A percentile compares a stretch with the other conserved stretches of the same genome.
Conservation (phyloP, 2,113 vertebrate species). For the Tenrec ecaudatus region DNA sequence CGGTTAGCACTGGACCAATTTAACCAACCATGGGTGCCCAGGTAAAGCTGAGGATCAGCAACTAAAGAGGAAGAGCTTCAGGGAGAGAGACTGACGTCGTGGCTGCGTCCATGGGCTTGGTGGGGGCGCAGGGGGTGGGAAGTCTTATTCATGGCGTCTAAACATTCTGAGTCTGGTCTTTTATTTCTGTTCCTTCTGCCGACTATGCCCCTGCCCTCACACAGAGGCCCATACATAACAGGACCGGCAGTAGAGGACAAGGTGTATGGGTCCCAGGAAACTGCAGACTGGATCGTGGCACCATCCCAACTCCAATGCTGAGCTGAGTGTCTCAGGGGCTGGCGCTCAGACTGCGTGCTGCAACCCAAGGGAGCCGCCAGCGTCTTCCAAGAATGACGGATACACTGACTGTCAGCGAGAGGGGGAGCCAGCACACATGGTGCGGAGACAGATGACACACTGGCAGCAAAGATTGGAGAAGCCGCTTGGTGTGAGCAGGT, state of each 20-base stretch:
- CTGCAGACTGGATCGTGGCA: neutral
- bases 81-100: too few relatives aligned
- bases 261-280: conserved; percentile 6
- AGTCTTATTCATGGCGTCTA: neutral
- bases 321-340: neutral
- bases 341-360: neutral
- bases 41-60: too few relatives aligned
- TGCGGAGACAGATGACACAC: neutral
- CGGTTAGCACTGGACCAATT: neutral
- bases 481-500: neutral
- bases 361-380: neutral
- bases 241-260: neutral
- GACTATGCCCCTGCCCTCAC: neutral
- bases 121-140: neutral
- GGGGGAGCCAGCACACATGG: neutral
- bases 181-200: conserved; percentile 48
- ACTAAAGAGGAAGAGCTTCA: too few relatives aligned
- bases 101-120: too few relatives aligned
- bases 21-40: neutral
- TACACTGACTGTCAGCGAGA: neutral
- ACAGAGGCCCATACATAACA: neutral
- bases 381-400: neutral
- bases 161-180: conserved; percentile 26
- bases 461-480: neutral
- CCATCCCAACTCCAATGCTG: neutral